phyloP scores from a whole-genome alignment of 2,797 vertebrate species.

The Choloepus didactylus region DNA sequence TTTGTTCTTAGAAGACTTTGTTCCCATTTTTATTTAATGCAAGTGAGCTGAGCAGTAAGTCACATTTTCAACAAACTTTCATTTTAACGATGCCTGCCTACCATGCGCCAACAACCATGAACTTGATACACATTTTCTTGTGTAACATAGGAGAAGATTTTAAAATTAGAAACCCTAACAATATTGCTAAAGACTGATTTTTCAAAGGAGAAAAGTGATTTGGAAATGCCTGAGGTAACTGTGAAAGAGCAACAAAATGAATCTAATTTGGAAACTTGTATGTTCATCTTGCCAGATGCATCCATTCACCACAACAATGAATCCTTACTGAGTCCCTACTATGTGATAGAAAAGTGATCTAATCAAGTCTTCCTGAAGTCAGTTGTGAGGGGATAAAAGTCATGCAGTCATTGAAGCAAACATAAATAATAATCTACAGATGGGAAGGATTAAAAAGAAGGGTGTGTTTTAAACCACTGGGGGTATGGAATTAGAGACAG shows the following conservation, averaged over 20 bases:
- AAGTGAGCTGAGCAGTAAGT: constrained; percentile 8
- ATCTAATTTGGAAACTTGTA: constrained; percentile 7
- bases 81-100: neutral
- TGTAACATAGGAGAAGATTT: constrained; percentile 23
- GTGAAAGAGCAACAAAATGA: constrained; percentile 1
- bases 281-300: constrained; percentile 2
- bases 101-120: neutral
- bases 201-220: constrained; percentile 28
- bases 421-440: constrained; percentile 11
- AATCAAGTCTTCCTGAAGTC: constrained; percentile 24
- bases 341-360: neutral
- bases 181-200: neutral
- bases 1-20: neutral
- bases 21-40: neutral
- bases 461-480: neutral
- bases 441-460: neutral
- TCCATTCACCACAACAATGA: neutral
- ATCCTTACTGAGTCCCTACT: neutral
- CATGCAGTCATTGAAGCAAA: constrained; percentile 10
- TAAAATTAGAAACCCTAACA: constrained; percentile 21
- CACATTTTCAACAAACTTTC: constrained; percentile 47
- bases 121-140: neutral
- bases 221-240: neutral
- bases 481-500: neutral
- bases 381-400: constrained; percentile 8